Base-by-base conservation (phyloP, 2,113 vertebrate species). In the Poeciliopsis turrubarensis region DNA sequence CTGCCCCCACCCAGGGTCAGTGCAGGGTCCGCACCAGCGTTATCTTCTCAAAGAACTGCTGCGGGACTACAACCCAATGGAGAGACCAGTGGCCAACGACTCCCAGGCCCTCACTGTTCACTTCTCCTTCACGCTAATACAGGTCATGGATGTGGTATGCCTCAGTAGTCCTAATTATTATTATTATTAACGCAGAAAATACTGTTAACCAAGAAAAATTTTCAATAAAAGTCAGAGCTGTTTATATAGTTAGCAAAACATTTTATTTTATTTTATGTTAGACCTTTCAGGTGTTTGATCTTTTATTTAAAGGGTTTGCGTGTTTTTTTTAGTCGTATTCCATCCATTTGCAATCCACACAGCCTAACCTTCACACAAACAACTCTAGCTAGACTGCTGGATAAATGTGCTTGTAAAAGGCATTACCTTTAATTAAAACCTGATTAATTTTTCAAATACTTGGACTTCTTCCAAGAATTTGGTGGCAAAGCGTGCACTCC, bases 111-210 rank as follows among this genome's bases (percentile, higher is more conserved):
- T 96, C 68, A 94, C 90, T 0, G 94, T 95, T 39, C 86, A 94
- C 39, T 92, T 96, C 72, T 95, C 95, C 19, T 87, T 95, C n/a
- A 95, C 91, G 27, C 83, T 95, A 3, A 91, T 94, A 73, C 95
- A 95, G 87, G 93, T 96, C 75, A 95, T 95, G 94, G 94, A 96
- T 75, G 94, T 96, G 95, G 95, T 96, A 87, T 1, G 92, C 31
- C 51, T n/a, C 51, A 57, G 9, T 54, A 25, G 19, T 54, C 22
- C 22, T 54, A 54, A 8, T 51, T 7, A 37, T 37, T 37, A 37
- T 37, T 37, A 2, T 34, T 54, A 54, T 54, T 54, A 54, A 19
- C 51, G 8, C 19, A 54, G 44, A 17, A 47, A 47, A 44, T 14
- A 44, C 14, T 12, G 12, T 39, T 39, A 39, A 47, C 14, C 14